Base-by-base conservation (phyloP, 2,888 invertebrate genomes). In the Coronaproctus castanopsis region DNA sequence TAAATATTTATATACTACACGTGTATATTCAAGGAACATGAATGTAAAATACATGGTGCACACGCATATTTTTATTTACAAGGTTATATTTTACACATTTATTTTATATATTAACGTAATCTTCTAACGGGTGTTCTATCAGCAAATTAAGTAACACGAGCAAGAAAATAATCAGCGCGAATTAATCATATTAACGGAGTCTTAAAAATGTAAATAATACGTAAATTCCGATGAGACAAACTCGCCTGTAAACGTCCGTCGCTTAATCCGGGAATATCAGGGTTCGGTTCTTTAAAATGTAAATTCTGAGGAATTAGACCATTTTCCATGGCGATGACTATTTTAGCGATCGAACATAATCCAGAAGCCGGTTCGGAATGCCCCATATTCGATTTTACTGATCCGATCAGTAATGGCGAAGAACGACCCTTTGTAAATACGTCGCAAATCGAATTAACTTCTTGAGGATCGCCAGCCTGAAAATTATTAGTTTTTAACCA, bases 361-460 rank as follows among this genome's bases (percentile, higher is more conserved):
- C 92, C 93, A 53, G 89, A 88, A 1, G 87, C 87, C 1, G 95
- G 90, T 74, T 98, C 97, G 2, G 95, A 85, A 71, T 98, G 97
- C 1, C 97, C 97, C 92, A 97, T 95, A 74, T 97, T 98, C 21
- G 93, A 93, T 72, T 98, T 98, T 0, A 96, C 89, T 0, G 96
- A 95, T 20, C 97, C 97, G 68, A 98, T 82, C 52, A 95, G 73
- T 54, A 98, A 77, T 3, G 96, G 92, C 24, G 74, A 73, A 61
- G 78, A 76, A 54, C 92, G 80, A 63, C 82, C 82, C 70, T 83
- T 81, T 2, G 60, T 60, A 75, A 93, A 92, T 62, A 90, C 78
- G 64, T 91, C 88, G 0, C 87, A 85, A 65, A 98, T 91, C 0
- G 93, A 86, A 71, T 95, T 93, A 2, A 93, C 83, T 75, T 98